Evolutionary conservation across 1,140 invertebrate species (phyloP), one percentile per base, ranked within the genome.

Genomic region (Drosophila littoralis): DNA sequence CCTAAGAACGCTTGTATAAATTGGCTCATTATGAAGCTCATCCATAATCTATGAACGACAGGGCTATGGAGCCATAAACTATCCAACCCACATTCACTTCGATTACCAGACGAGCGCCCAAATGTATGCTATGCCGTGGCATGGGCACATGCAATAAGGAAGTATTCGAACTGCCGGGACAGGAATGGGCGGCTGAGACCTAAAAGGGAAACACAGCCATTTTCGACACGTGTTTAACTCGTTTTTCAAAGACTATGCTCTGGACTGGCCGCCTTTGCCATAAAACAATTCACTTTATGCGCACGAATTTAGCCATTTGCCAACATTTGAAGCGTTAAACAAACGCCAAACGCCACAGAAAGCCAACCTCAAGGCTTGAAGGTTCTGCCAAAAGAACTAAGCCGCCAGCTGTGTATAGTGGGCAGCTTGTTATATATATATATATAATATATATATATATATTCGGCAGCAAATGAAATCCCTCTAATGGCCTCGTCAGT

Each of bases 241-340:
- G 83, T 88, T 88, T 88, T 89, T 88, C 83, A 88, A 79, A 71
- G 76, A 86, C 74, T 77, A 45, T 46, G 67, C 22, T 36, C 36
- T 48, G 54, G 33, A 32, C 35, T 46, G 45, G 38, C 40, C 36
- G 43, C 46, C 22, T 59, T 66, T 46, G 57, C 66, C 80, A 80
- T 88, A 88, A 89, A 88, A 89, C 83, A 89, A 88, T 88, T 88
- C 83, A 86, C 79, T 86, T 86, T 79, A 88, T 86, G 83, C 83
- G 65, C 83, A 73, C 76, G 83, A 88, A 88, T 88, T 88, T 80
- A 84, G 80, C 83, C 84, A 89, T 88, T 86, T 79, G 76, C 76
- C 83, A 80, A 64, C 84, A 86, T 59, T 83, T 88, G 83, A 85
- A 88, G 75, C 83, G 64, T 79, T 79, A 76, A 72, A 64, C 80